A percentile compares a stretch with the other conserved stretches of the same genome.
Conservation (phyloP, 2,888 invertebrate genomes). For the Conops quadrifasciatus region DNA sequence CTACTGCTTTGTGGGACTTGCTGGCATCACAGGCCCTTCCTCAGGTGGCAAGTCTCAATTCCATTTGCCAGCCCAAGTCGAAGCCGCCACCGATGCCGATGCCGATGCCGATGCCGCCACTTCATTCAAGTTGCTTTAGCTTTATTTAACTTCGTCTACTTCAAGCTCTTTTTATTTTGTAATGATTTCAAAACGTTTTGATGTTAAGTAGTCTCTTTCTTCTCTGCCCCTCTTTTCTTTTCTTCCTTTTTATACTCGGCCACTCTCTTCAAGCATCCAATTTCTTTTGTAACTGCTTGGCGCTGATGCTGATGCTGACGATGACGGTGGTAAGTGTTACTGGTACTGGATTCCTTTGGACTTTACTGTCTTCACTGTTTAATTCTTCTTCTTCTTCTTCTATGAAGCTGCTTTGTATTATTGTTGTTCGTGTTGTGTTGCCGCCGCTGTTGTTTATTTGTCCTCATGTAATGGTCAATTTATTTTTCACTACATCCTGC, state of each 20-base stretch:
- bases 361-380: neutral
- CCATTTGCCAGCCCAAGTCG: neutral
- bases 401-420: neutral
- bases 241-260: neutral
- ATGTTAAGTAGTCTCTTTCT: slow-evolving; percentile 6
- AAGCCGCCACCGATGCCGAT: neutral
- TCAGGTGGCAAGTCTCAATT: slow-evolving; percentile 16
- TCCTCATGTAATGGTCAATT: slow-evolving; percentile 29
- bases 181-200: neutral
- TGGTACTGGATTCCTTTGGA: neutral
- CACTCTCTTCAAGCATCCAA: no score
- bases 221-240: neutral
- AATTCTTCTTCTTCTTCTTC: slow-evolving; percentile 1
- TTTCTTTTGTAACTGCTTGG: neutral
- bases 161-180: neutral
- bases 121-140: slow-evolving; percentile 2
- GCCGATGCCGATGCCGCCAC: neutral
- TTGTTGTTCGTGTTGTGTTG: neutral
- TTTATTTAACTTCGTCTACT: slow-evolving; percentile 15
- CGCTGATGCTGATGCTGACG: neutral
- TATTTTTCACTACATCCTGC: slow-evolving; percentile 27
- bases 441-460: slow-evolving; percentile 6
- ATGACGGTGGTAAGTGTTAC: neutral
- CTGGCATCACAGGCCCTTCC: neutral
- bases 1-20: neutral